Base-by-base conservation (phyloP, 35 echinoderm and acorn worm species). In the Apostichopus californicus region DNA sequence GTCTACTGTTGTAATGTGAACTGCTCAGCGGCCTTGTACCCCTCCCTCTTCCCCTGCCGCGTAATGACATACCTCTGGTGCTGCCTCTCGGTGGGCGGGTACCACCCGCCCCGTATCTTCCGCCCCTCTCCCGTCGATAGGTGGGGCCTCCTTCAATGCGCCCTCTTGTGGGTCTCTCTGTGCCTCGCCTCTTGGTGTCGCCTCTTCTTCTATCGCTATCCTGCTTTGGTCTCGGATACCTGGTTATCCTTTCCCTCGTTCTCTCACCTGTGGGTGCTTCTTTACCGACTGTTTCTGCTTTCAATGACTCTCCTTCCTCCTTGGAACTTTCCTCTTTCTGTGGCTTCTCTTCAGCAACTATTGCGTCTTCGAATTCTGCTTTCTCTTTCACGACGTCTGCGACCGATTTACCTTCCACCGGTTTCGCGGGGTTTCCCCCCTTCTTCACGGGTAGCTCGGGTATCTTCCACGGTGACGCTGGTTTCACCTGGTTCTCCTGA, bases 41-140 rank as follows among this genome's bases (percentile, higher is more conserved):
- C 55, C 93, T 95, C 20, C 91, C 90, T 89, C 91, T 92, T 20
- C 95, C 94, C 24, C 93, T 86, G 9, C 94, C 89, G 87, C 92
- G 71, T 20, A 86, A 65, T 22, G 87, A 71, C 28, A 73, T 61
- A 78, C 89, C 89, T 55, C 89, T 77, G 13, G 73, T 8, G 12
- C 17, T 60, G 9, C 89, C 89, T 54, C 89, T 57, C 54, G 55
- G 72, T 15, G 89, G 89, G 4, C 89, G 89, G 9, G 9, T 60
- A 22, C 11, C 55, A 70, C 56, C 78, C 11, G 90, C 53, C 8
- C 93, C 90, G 78, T 79, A 95, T 59, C 86, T 66, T 5, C 73
- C 28, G 13, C 70, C 77, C 13, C 87, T 90, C 68, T 93, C 86
- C 58, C 80, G 52, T 22, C 91, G 71, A 59, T 91, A 88, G 22